Percentiles rank a stretch among this genome's conserved stretches.
phyloP scores from a whole-genome alignment of 1,140 invertebrate genomes.

The Drosophila parvula region DNA sequence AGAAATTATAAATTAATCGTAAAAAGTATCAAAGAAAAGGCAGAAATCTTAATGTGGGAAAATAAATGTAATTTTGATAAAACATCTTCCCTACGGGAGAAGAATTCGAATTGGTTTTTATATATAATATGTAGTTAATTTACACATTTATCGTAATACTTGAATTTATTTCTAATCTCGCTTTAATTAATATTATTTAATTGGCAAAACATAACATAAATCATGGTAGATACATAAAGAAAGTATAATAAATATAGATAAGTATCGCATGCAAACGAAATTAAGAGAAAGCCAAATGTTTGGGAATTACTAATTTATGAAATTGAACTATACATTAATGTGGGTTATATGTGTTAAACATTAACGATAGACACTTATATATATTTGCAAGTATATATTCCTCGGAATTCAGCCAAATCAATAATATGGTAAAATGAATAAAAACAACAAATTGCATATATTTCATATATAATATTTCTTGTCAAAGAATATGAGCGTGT shows the following conservation, averaged over 20 bases:
- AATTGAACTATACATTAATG: constrained; percentile 10
- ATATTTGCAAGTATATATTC: constrained; percentile 14
- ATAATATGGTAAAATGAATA: constrained; percentile 14
- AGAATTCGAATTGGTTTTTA: too few species aligned
- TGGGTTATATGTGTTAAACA: constrained; percentile 2
- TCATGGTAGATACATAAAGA: background rate
- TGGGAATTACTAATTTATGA: background rate
- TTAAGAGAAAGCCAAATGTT: constrained; percentile 1
- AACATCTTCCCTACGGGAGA: too few species aligned
- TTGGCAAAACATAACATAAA: too few species aligned
- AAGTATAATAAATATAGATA: background rate
- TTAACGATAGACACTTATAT: constrained; percentile 29
- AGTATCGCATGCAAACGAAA: constrained; percentile 24
- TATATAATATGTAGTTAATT: too few species aligned
- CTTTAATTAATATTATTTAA: too few species aligned
- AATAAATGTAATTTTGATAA: background rate
- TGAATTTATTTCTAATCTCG: too few species aligned
- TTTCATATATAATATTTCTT: constrained; percentile 3
- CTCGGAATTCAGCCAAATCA: constrained; percentile 17
- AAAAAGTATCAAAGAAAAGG: background rate
- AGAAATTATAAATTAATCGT: background rate
- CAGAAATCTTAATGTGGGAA: background rate
- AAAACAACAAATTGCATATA: constrained; percentile 14
- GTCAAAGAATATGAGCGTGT: constrained; percentile 23
- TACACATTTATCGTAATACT: too few species aligned